Evolutionary conservation across 2,888 invertebrate species (phyloP).

Genomic region (Oegoconia quadripuncta): DNA sequence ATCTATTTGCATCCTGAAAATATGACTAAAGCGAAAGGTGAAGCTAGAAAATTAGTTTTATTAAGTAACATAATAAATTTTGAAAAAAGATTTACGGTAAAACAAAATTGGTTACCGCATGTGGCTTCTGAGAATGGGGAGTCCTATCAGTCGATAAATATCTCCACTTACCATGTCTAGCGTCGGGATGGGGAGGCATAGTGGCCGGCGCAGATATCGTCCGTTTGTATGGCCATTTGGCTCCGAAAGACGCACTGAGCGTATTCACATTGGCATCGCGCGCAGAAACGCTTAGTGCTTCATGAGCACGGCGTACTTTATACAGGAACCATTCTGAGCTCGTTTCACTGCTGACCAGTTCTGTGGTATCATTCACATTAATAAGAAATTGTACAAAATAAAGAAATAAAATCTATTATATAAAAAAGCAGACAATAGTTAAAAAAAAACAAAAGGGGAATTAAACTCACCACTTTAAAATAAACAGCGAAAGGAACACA

Average conservation of each 20-base stretch:
- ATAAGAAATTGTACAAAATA: constrained; percentile 4
- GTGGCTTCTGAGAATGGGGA: no score
- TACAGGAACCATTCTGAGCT: constrained; percentile 91
- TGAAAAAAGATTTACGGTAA: no score
- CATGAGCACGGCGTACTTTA: constrained; percentile 93
- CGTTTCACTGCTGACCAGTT: constrained; percentile 92
- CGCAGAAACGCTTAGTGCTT: constrained; percentile 86
- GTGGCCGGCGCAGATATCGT: constrained; percentile 96
- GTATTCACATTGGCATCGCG: constrained; percentile 74
- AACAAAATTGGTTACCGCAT: no score
- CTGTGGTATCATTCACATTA: no score
- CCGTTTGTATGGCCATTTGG: constrained; percentile 96
- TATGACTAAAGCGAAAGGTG: no score
- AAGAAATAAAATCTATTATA: no score
- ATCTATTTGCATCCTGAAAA: no score
- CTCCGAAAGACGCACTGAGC: constrained; percentile 91
- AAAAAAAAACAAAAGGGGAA: constrained; percentile 3
- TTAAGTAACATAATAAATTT: no score
- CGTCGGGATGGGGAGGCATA: constrained; percentile 86
- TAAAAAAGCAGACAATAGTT: no score
- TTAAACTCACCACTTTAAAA: constrained; percentile 17
- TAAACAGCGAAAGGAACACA: constrained; percentile 13
- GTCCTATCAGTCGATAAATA: no score
- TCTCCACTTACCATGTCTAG: constrained; percentile 61
- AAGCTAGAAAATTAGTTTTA: no score